Percentiles rank a stretch among this genome's conserved stretches.
Evolutionary conservation across 2,113 vertebrate species (phyloP).

Genomic region (Halcyon malimbica): DNA sequence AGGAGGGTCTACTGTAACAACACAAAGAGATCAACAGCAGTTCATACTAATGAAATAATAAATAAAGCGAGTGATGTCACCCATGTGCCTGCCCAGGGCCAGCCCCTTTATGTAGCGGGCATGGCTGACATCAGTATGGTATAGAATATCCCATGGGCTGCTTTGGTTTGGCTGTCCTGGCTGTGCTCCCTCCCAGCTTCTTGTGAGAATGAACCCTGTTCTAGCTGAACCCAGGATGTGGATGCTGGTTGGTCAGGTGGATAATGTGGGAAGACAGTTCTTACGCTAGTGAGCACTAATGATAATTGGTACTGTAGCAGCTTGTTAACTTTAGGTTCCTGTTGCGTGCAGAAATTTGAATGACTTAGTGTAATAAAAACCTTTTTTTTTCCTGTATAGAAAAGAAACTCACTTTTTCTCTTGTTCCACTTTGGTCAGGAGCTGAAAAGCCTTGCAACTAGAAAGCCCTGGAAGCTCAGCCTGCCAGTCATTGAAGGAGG

Average conservation of each 20-base stretch:
- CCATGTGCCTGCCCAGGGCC: too few species aligned
- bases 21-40: too few species aligned
- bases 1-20: too few species aligned
- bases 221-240: too few species aligned
- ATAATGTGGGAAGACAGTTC: background rate
- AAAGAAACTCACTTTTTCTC: background rate
- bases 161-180: too few species aligned
- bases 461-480: conserved; percentile 74
- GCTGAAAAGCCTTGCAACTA: conserved; percentile 86
- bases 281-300: background rate
- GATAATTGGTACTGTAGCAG: background rate
- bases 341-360: background rate
- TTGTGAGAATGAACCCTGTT: too few species aligned
- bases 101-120: too few species aligned
- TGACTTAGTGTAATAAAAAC: background rate
- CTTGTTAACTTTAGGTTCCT: background rate
- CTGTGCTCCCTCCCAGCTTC: too few species aligned
- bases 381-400: background rate
- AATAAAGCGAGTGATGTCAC: too few species aligned
- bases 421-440: conserved; percentile 77
- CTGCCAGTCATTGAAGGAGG: conserved; percentile 82
- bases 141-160: too few species aligned
- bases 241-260: background rate
- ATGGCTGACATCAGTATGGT: too few species aligned
- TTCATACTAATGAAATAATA: too few species aligned